A percentile compares a stretch with the other conserved stretches of the same genome.
Conservation (phyloP, 1,140 invertebrate genomes). For the Macrocentrus cingulum region DNA sequence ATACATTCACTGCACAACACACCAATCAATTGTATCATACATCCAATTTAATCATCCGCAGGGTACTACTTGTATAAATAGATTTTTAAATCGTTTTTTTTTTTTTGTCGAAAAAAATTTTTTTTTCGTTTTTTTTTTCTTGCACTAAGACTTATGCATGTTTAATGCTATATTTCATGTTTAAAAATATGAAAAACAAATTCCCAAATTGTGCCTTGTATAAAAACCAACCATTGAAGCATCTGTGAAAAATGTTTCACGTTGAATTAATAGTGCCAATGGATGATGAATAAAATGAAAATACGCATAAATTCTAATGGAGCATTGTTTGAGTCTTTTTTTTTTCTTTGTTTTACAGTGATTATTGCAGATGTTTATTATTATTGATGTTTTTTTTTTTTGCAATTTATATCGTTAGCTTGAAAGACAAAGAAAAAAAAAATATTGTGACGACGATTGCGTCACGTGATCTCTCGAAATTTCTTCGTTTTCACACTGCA, state of each 20-base stretch:
- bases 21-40: background rate
- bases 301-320: background rate
- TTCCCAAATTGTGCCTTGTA: conserved; percentile 7
- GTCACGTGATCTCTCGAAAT: background rate
- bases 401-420: background rate
- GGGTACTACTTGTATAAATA: background rate
- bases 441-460: background rate
- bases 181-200: background rate
- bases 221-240: background rate
- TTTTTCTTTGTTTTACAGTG: background rate
- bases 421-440: background rate
- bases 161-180: too few relatives aligned
- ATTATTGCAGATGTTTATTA: background rate
- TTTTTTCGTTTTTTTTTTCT: too few relatives aligned
- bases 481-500: background rate
- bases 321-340: background rate
- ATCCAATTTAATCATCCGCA: background rate
- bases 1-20: background rate
- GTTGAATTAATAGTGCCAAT: conserved; percentile 10
- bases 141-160: too few relatives aligned
- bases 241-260: background rate
- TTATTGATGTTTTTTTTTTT: background rate
- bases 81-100: background rate
- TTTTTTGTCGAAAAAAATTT: too few relatives aligned
- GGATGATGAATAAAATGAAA: background rate